phyloP scores from a whole-genome alignment of 2,113 vertebrate genomes.

The Piprites chloris region DNA sequence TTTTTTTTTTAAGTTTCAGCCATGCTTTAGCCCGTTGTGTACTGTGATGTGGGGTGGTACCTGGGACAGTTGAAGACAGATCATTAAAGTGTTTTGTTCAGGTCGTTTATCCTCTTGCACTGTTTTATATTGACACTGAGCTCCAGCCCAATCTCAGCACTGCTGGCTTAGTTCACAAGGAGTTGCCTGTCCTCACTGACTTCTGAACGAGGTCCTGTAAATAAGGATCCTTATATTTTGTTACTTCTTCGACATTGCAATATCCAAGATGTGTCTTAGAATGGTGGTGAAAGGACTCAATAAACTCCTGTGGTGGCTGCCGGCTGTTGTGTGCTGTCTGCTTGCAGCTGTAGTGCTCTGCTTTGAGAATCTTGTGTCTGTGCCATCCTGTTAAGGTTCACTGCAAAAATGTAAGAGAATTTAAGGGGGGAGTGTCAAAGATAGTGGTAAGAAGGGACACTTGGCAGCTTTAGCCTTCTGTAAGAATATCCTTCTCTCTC shows the following conservation, averaged over 20 bases:
- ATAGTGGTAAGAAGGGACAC: rapidly evolving
- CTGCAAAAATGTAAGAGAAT: too few relatives aligned
- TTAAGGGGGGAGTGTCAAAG: not conserved
- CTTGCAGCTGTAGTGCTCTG: not conserved
- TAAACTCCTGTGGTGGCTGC: not conserved
- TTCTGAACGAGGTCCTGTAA: not conserved
- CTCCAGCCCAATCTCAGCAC: not conserved
- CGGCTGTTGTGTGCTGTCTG: rapidly evolving
- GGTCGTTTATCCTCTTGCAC: not conserved
- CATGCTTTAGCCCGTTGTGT: not conserved
- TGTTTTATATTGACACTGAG: not conserved
- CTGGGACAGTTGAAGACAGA: not conserved
- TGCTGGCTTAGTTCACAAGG: not conserved
- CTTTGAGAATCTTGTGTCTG: not conserved
- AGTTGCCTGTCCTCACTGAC: not conserved
- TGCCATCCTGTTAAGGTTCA: not conserved
- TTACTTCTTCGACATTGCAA: not conserved
- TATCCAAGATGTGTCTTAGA: not conserved
- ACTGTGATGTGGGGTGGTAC: not conserved
- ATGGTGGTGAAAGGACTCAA: not conserved
- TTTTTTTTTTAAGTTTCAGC: not conserved
- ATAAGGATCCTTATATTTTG: not conserved
- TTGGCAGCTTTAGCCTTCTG: not conserved
- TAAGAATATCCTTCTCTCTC: not conserved
- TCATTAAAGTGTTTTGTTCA: not conserved